These are phyloP conservation scores for Leucosticte australis DNA, from an alignment of 2,113 vertebrate genomes.

Conservation along the genomic window DNA sequence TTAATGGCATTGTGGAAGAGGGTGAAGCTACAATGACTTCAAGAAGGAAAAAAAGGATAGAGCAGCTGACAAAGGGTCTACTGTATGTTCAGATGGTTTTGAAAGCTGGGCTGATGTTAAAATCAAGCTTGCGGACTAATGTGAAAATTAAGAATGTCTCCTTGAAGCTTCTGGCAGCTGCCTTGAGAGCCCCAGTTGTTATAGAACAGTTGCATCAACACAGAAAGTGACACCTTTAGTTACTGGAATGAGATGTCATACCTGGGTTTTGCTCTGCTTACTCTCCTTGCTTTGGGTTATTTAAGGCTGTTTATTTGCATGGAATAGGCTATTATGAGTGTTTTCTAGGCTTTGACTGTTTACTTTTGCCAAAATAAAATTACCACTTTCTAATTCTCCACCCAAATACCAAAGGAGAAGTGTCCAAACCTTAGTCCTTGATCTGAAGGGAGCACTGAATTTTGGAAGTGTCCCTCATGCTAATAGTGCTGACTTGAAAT, in stretches of 20 bases:
- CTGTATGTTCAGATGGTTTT: neutral
- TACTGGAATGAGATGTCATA: neutral
- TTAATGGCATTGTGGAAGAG: neutral
- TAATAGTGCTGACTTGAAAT: neutral
- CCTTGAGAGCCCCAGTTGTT: neutral
- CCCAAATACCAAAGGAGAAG: neutral
- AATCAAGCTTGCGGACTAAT: neutral
- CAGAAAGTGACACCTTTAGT: neutral
- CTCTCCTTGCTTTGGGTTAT: neutral
- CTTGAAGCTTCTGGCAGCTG: neutral
- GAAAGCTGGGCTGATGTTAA: neutral
- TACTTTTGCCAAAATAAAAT: neutral
- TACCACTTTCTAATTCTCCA: neutral
- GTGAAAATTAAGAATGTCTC: neutral
- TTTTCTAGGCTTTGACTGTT: neutral
- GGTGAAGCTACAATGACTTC: neutral
- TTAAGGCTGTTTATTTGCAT: neutral
- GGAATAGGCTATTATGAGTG: neutral
- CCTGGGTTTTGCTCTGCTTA: neutral
- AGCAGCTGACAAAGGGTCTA: neutral
- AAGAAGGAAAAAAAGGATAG: neutral
- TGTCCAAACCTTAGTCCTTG: fast-evolving
- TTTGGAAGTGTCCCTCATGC: neutral
- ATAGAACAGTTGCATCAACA: neutral
- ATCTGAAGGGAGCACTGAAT: neutral